These are phyloP conservation scores for Premnoplex brunnescens DNA, from an alignment of 2,797 vertebrate genomes.

Conservation along the genomic window DNA sequence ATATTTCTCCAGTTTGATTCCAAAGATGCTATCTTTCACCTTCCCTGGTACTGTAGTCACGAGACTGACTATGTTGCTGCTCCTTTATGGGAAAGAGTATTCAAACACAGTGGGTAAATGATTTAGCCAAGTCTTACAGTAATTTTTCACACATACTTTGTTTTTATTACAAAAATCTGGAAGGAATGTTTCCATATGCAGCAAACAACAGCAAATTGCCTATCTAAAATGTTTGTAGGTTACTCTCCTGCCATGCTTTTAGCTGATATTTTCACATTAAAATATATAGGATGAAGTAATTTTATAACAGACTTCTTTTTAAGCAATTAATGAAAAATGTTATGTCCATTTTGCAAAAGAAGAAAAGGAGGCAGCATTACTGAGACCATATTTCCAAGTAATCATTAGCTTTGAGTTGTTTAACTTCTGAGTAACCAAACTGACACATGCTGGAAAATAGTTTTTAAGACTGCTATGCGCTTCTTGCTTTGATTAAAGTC, in stretches of 20 bases:
- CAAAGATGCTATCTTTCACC: constrained; percentile 79
- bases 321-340: not conserved
- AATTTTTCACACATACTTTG: constrained; percentile 68
- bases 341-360: not conserved
- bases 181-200: constrained; percentile 55
- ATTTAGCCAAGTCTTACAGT: constrained; percentile 17
- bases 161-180: constrained; percentile 68
- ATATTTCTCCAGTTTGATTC: constrained; percentile 78
- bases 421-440: not conserved
- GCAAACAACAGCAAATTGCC: constrained; percentile 24
- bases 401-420: not conserved
- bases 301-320: not conserved
- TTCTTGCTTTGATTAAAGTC: not conserved
- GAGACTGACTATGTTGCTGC: constrained; percentile 66
- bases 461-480: not conserved
- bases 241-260: not conserved
- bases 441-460: not conserved
- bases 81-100: constrained; percentile 78
- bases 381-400: not conserved
- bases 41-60: constrained; percentile 66
- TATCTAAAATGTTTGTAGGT: constrained; percentile 35
- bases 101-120: constrained; percentile 16
- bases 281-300: not conserved
- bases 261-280: not conserved
- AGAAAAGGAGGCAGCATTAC: not conserved